Evolutionary conservation across 2,888 invertebrate genomes (phyloP), one percentile per base, ranked within the genome.

Genomic region (Taenaris catops): DNA sequence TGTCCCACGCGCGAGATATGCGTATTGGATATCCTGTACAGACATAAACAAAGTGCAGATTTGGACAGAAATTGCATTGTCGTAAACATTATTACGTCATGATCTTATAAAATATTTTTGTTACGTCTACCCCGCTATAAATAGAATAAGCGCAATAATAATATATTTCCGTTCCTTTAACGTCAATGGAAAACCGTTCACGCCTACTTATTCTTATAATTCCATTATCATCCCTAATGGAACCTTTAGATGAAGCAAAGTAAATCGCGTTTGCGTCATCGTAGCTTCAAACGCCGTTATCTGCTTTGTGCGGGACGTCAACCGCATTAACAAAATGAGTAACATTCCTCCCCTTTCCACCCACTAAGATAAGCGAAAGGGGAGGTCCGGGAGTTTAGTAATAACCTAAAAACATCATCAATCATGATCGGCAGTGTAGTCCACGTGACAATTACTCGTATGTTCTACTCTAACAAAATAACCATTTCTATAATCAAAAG

Each of bases 381-480:
- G 41, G 50, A n/a, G n/a, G n/a, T n/a, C n/a, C n/a, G n/a, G n/a
- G n/a, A 46, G 43, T 46, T 10, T 17, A 14, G 23, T 64, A 68
- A 68, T 66, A 63, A 63, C 54, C 57, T 64, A 61, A 68, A 62
- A 68, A 62, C 64, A 56, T 49, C 74, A 83, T 83, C 79, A 78
- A 81, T 83, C 83, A 83, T 75, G 72, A 63, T 65, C 58, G 58
- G 50, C 25, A n/a, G n/a, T n/a, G n/a, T n/a, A n/a, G n/a, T n/a
- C n/a, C n/a, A n/a, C n/a, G n/a, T n/a, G n/a, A n/a, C n/a, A n/a
- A n/a, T n/a, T n/a, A n/a, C n/a, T n/a, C n/a, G n/a, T n/a, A n/a
- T n/a, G n/a, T n/a, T n/a, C n/a, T n/a, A n/a, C n/a, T n/a, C n/a
- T n/a, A n/a, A n/a, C n/a, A n/a, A n/a, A n/a, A n/a, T n/a, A n/a